Base-by-base conservation (phyloP, 2,888 invertebrate species). In the Rhopalosiphum nymphaeae region DNA sequence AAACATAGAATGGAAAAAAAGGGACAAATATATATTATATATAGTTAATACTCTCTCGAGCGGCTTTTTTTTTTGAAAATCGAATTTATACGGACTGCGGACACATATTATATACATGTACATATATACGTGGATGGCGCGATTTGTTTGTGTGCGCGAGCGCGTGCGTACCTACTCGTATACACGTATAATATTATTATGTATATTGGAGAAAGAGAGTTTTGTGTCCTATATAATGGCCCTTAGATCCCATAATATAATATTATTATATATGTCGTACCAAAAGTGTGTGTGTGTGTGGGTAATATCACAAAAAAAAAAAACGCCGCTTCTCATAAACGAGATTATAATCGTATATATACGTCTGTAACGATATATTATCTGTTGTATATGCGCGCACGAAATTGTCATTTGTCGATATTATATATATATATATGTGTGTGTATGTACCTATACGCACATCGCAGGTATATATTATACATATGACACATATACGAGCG, bases 31-130 rank as follows among this genome's bases (percentile, higher is more conserved):
- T 78, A 67, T 78, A 16, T 49, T 49, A 53, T 78, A 78, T 78
- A 78, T 78, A 36, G 78, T 78, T 78, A 36, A 78, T 78, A 78
- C 78, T 78, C 36, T 36, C 7, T 16, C 36, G 36, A 36, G 78
- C 78, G 78, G 78, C 36, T 78, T 78, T 78, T 78, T 21, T 78
- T 78, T 78, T 78, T 78, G 78, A 78, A 78, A 78, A 78, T 78
- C 78, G 78, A 78, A 78, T 78, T 78, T 42, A 78, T 78, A 78
- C 78, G 36, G 21, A 78, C 78, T 42, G 78, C n/a, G 53, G 5
- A n/a, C 67, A 67, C n/a, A 61, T 25, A 11, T 4, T 29, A 61
- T 11, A 29, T n/a, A 36, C n/a, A 36, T 78, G 21, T 36, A 36
- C 9, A 78, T 36, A 36, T 9, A 53, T 49, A 13, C 49, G 10